These are phyloP conservation scores for Myrmecophaga tridactyla DNA, from an alignment of 2,113 vertebrate species.

Conservation along the genomic window DNA sequence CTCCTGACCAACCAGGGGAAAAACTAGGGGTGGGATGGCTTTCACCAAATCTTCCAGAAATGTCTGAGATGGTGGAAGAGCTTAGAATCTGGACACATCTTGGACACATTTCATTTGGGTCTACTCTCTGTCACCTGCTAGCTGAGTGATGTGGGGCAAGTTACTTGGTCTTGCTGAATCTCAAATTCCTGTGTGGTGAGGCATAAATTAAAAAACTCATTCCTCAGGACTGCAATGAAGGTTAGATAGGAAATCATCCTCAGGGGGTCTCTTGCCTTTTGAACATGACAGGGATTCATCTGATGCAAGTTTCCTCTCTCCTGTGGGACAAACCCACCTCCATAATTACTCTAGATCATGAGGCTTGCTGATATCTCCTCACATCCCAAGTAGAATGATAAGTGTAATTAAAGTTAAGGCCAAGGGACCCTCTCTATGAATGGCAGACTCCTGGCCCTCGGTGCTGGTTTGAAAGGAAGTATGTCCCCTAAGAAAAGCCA, in stretches of 20 bases:
- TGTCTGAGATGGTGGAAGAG: accelerated
- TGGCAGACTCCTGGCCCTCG: neutral
- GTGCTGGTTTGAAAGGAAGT: too few species aligned
- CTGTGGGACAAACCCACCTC: neutral
- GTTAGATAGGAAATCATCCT: neutral
- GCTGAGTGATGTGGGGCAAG: neutral
- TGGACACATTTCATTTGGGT: accelerated
- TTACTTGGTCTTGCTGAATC: neutral
- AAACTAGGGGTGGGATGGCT: too few species aligned
- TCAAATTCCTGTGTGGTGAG: neutral
- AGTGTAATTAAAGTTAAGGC: neutral
- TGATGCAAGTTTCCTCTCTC: neutral
- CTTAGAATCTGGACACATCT: neutral
- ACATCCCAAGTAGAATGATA: too few species aligned
- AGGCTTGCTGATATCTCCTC: too few species aligned
- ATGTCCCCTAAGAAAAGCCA: too few species aligned
- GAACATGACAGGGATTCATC: neutral
- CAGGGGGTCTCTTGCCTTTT: neutral
- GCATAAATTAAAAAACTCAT: neutral
- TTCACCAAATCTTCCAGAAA: too few species aligned
- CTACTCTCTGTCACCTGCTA: neutral
- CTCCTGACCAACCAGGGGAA: too few species aligned
- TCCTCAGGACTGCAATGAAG: neutral
- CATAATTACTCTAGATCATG: neutral
- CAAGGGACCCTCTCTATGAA: neutral